Evolutionary conservation across 2,797 vertebrate species (phyloP).

Genomic region (Triplophysa yarkandensis): DNA sequence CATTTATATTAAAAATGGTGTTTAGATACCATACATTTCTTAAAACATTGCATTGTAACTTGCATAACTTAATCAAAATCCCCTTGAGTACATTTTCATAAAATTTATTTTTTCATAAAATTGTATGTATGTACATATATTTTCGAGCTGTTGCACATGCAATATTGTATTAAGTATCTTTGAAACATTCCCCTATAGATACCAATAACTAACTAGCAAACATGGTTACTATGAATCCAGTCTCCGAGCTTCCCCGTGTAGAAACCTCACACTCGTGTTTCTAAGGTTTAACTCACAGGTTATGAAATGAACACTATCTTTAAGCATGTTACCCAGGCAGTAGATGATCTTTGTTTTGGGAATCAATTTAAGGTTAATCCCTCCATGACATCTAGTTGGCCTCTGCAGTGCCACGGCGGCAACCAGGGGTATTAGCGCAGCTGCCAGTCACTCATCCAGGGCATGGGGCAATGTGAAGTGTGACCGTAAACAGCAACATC

Average conservation of each 20-base stretch:
- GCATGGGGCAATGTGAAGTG: constrained; percentile 59
- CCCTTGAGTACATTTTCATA: neutral
- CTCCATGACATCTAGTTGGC: constrained; percentile 61
- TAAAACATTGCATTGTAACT: too few species aligned
- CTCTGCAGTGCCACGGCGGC: constrained; percentile 54
- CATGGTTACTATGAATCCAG: neutral
- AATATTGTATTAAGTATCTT: neutral
- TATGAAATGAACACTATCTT: constrained; percentile 67
- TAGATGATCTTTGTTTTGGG: constrained; percentile 50
- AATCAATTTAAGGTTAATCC: constrained; percentile 63
- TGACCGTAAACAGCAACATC: constrained; percentile 69
- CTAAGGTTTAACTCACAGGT: constrained; percentile 24
- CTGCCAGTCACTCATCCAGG: constrained; percentile 61
- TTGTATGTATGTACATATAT: neutral
- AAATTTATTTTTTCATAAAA: neutral
- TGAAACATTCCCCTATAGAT: neutral
- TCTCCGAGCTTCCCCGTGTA: neutral
- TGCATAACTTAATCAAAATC: too few species aligned
- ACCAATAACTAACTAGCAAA: neutral
- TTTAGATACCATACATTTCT: neutral
- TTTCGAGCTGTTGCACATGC: neutral
- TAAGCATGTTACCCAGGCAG: constrained; percentile 57
- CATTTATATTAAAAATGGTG: neutral
- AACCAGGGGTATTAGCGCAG: constrained; percentile 44
- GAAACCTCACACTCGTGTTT: constrained; percentile 14